Conservation (phyloP, 2,888 invertebrate genomes). For the Lamellibrachia columna region DNA sequence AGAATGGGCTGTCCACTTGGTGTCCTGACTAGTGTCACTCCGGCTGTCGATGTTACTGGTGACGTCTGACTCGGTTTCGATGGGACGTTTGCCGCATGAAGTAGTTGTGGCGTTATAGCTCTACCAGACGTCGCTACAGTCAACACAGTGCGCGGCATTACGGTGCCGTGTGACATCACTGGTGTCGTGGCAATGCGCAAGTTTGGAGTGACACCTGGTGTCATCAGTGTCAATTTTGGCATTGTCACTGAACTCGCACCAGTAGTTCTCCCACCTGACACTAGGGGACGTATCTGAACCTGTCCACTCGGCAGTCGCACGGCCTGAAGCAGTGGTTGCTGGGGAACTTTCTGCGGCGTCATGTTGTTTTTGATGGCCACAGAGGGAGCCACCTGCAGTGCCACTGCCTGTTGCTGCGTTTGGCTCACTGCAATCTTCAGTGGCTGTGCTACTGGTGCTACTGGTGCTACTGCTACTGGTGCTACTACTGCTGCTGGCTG, state of each 20-base stretch:
- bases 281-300: not conserved
- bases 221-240: slow-evolving; percentile 23
- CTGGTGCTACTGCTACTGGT: not conserved
- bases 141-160: slow-evolving; percentile 6
- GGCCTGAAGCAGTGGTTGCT: slow-evolving; percentile 40
- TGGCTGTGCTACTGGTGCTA: slow-evolving; percentile 40
- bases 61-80: slow-evolving; percentile 3
- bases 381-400: slow-evolving; percentile 20
- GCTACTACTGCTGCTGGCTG: not conserved
- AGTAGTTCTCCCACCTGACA: slow-evolving; percentile 31
- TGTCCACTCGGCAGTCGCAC: slow-evolving; percentile 21
- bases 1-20: slow-evolving; percentile 31
- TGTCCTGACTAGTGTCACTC: slow-evolving; percentile 32
- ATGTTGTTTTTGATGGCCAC: slow-evolving; percentile 35
- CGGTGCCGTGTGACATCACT: slow-evolving; percentile 30
- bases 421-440: slow-evolving; percentile 34
- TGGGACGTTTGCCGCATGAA: not conserved
- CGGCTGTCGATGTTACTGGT: slow-evolving; percentile 30
- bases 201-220: slow-evolving; percentile 27
- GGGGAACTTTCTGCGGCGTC: slow-evolving; percentile 39
- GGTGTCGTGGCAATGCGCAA: slow-evolving; percentile 31
- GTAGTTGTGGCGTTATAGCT: not conserved
- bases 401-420: slow-evolving; percentile 30
- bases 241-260: slow-evolving; percentile 43
- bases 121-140: not conserved